Conservation (phyloP, 2,113 vertebrate genomes). For the Sinocyclocheilus grahami region DNA sequence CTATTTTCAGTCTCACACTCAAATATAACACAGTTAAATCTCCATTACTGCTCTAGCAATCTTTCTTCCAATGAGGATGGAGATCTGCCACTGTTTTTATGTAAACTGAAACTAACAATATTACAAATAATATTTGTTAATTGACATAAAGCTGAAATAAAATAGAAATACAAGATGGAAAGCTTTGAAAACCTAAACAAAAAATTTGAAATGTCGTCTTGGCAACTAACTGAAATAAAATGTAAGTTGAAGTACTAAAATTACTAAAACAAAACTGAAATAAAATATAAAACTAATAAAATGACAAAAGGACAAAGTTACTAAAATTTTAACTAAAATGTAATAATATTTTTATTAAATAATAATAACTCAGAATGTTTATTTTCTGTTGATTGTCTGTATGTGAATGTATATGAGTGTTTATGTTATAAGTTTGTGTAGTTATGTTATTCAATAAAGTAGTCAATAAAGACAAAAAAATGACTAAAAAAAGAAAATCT, state of each 20-base stretch:
- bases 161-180: not conserved
- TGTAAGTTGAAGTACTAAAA: too few species aligned
- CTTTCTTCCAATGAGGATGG: not conserved
- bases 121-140: not conserved
- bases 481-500: too few species aligned
- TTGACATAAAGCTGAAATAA: not conserved
- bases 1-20: not conserved
- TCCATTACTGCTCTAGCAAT: not conserved
- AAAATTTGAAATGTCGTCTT: not conserved
- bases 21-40: not conserved
- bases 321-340: not conserved
- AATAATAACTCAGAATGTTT: too few species aligned
- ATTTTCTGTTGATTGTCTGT: too few species aligned
- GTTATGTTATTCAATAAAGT: too few species aligned
- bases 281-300: not conserved
- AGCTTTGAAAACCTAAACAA: not conserved
- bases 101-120: not conserved
- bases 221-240: not conserved
- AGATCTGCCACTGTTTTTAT: not conserved
- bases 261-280: not conserved
- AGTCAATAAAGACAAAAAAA: too few species aligned
- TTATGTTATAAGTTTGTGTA: too few species aligned
- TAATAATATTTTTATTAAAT: too few species aligned
- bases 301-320: not conserved
- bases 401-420: too few species aligned